Base-by-base conservation (phyloP, 1,140 invertebrate genomes). In the Trichonephila clavata region DNA sequence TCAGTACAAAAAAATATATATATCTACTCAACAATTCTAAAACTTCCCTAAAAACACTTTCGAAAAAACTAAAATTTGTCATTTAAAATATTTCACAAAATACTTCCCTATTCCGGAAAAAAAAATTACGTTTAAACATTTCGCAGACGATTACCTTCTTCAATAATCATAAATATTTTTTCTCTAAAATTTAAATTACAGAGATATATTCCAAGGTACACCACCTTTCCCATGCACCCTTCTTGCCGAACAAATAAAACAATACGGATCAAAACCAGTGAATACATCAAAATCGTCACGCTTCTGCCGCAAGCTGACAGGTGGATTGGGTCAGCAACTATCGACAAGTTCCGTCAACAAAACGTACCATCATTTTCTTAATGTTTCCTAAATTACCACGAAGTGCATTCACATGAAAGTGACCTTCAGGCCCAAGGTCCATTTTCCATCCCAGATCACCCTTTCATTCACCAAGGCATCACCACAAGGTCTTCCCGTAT, bases 261-360 rank as follows among this genome's bases (percentile, higher is more conserved):
- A 10, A 50, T 50, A 50, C 50, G 10, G 50, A 2, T 50, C 50
- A 50, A 13, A 50, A 50, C 50, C 50, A 7, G 50, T 50, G 50
- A 50, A 50, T 50, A 1, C 50, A 50, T 50, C 50, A 50, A 7
- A 50, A 50, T 50, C 50, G 50, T 83, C n/a, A 83, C 81, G 21
- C 18, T 14, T 57, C 20, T 21, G 39, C 39, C 39, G 18, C 21
- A 50, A 83, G 43, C 39, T 50, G 39, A 50, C 39, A 50, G 81
- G 68, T 77, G 68, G 68, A 32, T 77, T 18, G 27, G 21, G 21
- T 63, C 18, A 32, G 4, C 1, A 18, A 32, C 68, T 18, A 32
- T 24, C 32, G 68, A 77, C 24, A 16, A 32, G 68, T 77, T 77
- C 24, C 68, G 68, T 77, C 68, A 77, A 77, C 68, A 77, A 77